Evolutionary conservation across 2,888 invertebrate genomes (phyloP).

Genomic region (Lasioglossum malachurum): DNA sequence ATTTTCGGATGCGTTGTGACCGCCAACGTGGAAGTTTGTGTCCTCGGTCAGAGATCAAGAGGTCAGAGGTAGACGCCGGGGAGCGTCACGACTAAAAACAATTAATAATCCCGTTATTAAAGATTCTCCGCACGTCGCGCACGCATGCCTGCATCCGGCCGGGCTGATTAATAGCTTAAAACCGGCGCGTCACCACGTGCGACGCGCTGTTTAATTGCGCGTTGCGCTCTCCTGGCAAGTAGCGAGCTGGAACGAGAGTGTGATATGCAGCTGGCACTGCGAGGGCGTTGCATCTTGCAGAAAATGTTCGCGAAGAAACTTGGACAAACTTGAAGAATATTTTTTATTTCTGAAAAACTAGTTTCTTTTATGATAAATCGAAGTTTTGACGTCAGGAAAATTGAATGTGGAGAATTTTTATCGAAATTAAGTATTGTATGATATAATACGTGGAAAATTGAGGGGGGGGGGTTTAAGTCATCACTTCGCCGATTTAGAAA

Average conservation of each 20-base stretch:
- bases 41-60: not conserved
- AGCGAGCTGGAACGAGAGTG: not conserved
- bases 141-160: constrained; percentile 37
- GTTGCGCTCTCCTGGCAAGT: constrained; percentile 21
- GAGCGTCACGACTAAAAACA: constrained; percentile 25
- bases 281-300: not conserved
- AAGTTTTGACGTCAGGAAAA: not conserved
- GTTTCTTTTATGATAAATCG: not conserved
- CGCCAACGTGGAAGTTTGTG: not conserved
- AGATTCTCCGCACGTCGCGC: constrained; percentile 51
- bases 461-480: not conserved
- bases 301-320: not conserved
- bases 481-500: too few species aligned
- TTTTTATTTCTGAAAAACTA: not conserved
- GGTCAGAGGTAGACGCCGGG: not conserved
- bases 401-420: not conserved
- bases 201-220: constrained; percentile 62
- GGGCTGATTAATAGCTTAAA: constrained; percentile 60
- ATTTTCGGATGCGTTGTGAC: not conserved
- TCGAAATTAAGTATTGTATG: not conserved
- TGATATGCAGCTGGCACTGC: not conserved
- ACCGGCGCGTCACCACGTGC: constrained; percentile 35
- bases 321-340: too few species aligned
- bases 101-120: constrained; percentile 63
- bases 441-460: not conserved